These are phyloP conservation scores for Hipparchia semele DNA, from an alignment of 2,888 invertebrate species.

Conservation along the genomic window DNA sequence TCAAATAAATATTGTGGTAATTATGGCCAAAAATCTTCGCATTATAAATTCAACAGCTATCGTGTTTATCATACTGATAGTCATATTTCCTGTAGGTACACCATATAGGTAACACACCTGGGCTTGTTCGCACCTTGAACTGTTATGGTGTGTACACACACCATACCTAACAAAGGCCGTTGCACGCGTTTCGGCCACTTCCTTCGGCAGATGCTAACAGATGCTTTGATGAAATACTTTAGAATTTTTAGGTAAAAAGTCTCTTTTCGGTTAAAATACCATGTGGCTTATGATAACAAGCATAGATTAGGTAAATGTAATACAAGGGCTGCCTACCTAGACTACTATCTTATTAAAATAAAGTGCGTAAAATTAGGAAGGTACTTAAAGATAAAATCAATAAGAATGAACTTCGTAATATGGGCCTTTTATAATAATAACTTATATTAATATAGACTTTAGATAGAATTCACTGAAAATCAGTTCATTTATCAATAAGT, in stretches of 20 bases:
- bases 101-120: slow-evolving; percentile 46
- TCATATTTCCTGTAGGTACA: slow-evolving; percentile 38
- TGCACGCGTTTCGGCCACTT: neutral
- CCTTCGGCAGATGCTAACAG: neutral
- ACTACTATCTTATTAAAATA: too few species aligned
- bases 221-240: neutral
- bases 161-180: slow-evolving; percentile 1
- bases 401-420: too few species aligned
- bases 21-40: slow-evolving; percentile 28
- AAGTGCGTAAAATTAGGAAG: too few species aligned
- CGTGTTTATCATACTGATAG: slow-evolving; percentile 37
- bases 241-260: neutral
- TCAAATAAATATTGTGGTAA: slow-evolving; percentile 21
- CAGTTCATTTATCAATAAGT: too few species aligned
- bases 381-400: too few species aligned
- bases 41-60: slow-evolving; percentile 26
- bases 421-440: too few species aligned
- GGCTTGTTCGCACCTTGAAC: slow-evolving; percentile 40
- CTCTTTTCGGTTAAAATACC: slow-evolving; percentile 8
- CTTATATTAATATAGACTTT: too few species aligned
- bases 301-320: neutral
- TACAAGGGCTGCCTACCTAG: too few species aligned
- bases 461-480: too few species aligned
- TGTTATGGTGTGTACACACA: slow-evolving; percentile 29
- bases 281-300: slow-evolving; percentile 18